Evolutionary conservation across 2,888 invertebrate genomes (phyloP).

Genomic region (Eurytoma californica): DNA sequence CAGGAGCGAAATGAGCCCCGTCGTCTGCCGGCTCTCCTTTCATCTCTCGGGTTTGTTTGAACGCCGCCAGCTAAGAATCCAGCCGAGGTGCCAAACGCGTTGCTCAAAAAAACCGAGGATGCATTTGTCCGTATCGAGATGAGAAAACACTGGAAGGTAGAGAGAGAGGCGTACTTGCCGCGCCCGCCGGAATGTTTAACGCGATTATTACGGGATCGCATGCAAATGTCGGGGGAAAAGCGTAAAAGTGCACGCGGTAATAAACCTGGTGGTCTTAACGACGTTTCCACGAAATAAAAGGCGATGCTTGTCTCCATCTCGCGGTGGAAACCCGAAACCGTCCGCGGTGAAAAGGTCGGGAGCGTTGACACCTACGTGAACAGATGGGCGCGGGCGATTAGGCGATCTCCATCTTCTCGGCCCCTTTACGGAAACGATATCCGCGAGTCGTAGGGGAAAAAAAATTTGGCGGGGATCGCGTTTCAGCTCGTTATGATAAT

Average conservation of each 20-base stretch:
- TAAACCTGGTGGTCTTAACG: no score
- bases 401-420: not conserved
- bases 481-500: constrained; percentile 55
- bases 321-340: constrained; percentile 40
- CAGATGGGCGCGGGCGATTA: constrained; percentile 46
- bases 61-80: not conserved
- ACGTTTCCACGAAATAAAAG: not conserved
- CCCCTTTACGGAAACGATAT: constrained; percentile 26
- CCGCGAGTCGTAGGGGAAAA: constrained; percentile 13
- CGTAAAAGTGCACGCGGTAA: no score
- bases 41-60: constrained; percentile 17
- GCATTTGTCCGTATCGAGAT: no score
- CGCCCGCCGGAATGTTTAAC: no score
- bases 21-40: constrained; percentile 9
- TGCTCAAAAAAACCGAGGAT: not conserved
- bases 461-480: constrained; percentile 21
- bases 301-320: not conserved
- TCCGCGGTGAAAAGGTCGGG: not conserved
- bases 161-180: no score
- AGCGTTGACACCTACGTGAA: constrained; percentile 43
- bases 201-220: no score
- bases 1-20: constrained; percentile 15
- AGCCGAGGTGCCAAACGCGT: not conserved
- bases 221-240: no score
- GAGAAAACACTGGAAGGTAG: no score